phyloP scores from a whole-genome alignment of 2,888 invertebrate genomes.

The Drosophila antonietae region DNA sequence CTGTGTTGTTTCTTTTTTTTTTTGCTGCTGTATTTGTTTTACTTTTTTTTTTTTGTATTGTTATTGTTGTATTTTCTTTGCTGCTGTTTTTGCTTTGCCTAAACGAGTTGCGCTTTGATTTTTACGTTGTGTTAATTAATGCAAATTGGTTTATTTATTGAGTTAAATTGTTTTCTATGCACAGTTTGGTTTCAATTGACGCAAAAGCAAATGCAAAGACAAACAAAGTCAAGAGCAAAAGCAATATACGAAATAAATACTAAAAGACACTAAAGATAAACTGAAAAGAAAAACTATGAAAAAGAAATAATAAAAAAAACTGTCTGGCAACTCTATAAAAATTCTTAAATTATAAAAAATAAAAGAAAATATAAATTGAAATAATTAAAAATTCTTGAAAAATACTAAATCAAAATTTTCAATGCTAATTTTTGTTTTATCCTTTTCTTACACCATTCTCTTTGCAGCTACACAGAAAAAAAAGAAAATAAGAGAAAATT shows the following conservation, averaged over 20 bases:
- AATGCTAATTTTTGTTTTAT: slow-evolving; percentile 57
- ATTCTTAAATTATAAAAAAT: slow-evolving; percentile 5
- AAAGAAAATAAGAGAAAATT: slow-evolving; percentile 23
- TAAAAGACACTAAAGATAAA: background rate
- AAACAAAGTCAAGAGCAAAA: slow-evolving; percentile 22
- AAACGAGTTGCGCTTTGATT: slow-evolving; percentile 45
- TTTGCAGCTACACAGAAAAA: slow-evolving; percentile 63
- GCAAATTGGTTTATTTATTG: slow-evolving; percentile 51
- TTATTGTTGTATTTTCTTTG: background rate
- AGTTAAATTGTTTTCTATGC: slow-evolving; percentile 42
- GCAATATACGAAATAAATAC: background rate
- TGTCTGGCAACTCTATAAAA: slow-evolving; percentile 10
- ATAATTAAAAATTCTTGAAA: too few relatives aligned
- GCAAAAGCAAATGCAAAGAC: slow-evolving; percentile 34
- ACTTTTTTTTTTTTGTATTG: slow-evolving; percentile 11
- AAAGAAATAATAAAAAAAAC: background rate
- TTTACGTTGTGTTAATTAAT: slow-evolving; percentile 51
- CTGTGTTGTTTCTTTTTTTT: slow-evolving; percentile 21
- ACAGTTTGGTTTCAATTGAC: slow-evolving; percentile 26
- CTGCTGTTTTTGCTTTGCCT: slow-evolving; percentile 17
- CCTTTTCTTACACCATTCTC: slow-evolving; percentile 48
- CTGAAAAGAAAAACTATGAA: background rate
- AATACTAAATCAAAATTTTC: slow-evolving; percentile 17
- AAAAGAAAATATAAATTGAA: background rate
- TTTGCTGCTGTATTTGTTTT: slow-evolving; percentile 11